These are phyloP conservation scores for Ectropis crepuscularia DNA, from an alignment of 2,888 invertebrate genomes.

Conservation along the genomic window DNA sequence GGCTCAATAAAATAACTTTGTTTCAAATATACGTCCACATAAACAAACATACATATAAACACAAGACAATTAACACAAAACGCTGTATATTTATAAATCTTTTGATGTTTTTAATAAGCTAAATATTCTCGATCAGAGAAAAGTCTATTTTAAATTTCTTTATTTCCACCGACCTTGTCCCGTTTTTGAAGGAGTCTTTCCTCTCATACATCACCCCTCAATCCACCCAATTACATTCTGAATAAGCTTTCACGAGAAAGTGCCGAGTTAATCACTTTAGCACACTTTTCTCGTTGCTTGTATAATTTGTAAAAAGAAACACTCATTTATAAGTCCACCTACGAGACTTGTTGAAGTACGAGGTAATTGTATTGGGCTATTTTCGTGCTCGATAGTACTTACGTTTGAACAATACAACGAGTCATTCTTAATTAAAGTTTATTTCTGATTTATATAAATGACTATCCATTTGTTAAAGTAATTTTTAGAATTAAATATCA, in stretches of 20 bases:
- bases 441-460: too few species aligned
- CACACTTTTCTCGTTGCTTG: conserved; percentile 21
- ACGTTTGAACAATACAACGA: too few species aligned
- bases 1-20: too few species aligned
- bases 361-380: neutral
- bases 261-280: conserved; percentile 33
- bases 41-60: too few species aligned
- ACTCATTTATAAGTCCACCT: conserved; percentile 21
- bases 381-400: neutral
- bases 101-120: too few species aligned
- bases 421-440: too few species aligned
- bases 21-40: too few species aligned
- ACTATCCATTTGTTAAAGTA: too few species aligned
- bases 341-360: neutral
- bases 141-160: neutral
- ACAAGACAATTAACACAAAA: too few species aligned
- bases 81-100: too few species aligned
- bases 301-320: conserved; percentile 17
- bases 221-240: conserved; percentile 25
- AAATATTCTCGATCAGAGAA: neutral
- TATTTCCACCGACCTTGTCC: conserved; percentile 16
- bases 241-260: conserved; percentile 31
- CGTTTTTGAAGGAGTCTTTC: conserved; percentile 15
- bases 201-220: conserved; percentile 15
- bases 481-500: too few species aligned